Evolutionary conservation across 2,797 vertebrate genomes (phyloP), one percentile per base, ranked within the genome.

Genomic region (Enteromius mattozi): DNA sequence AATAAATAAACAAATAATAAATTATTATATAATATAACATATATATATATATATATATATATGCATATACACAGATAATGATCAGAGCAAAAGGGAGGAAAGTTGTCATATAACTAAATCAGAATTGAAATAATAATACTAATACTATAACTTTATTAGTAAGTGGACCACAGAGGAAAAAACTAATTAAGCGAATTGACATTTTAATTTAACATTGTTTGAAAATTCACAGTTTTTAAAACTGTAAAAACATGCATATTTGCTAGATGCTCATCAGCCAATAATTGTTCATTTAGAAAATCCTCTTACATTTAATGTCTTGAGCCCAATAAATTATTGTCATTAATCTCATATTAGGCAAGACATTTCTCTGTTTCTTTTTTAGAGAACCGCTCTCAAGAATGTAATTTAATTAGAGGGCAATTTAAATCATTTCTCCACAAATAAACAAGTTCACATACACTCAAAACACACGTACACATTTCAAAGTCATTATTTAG

Each of bases 271-370:
- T 75, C 68, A 91, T 92, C 45, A 89, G 88, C 90, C 88, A 91
- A 92, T 90, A 69, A 91, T 89, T 84, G 88, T 89, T 21, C 81
- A 86, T 90, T 91, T 87, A 81, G 74, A 91, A 85, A 91, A 90
- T 91, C 86, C 74, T 90, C 68, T 86, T 87, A 91, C 90, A 16
- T 83, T 93, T 90, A 89, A 81, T 90, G 89, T 91, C 91, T 90
- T 93, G 88, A 86, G 88, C 86, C 92, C 85, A 92, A 92, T 94
- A 92, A 94, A 93, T 93, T 87, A 92, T 91, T 66, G 3, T 85
- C 92, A 91, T 93, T 92, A 92, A 92, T 92, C 87, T 91, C 88
- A 81, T 82, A 88, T 89, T 90, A 85, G 90, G 84, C 85, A 88
- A 88, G 56, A 84, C 69, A 24, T 24, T 84, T 81, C 84, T 83